Base-by-base conservation (phyloP, 2,888 invertebrate genomes). In the Cephus pulcher region DNA sequence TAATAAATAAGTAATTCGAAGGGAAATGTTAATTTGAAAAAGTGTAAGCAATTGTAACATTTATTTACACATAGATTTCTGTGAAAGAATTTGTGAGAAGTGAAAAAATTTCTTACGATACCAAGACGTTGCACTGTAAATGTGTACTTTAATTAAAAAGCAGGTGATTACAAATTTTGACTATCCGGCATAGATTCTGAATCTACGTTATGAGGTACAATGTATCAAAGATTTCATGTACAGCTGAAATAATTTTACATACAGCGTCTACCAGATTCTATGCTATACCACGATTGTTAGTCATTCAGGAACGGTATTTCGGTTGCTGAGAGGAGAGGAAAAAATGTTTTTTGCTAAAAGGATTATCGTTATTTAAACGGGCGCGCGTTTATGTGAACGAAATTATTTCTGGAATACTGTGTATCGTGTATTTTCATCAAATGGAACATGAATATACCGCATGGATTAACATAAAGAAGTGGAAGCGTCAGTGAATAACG, bases 1-100 rank as follows among this genome's bases (percentile, higher is more conserved):
- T 71, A 71, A 32, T 34, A 71, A 71, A 71, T 71, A 71, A 71
- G 71, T 33, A 32, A 71, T 71, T 71, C 32, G 12, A 33, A 32
- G 32, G 71, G 71, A 34, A 32, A 32, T 33, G 34, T 71, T 71
- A 34, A 11, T 71, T 71, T 34, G 71, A 32, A 34, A 56, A 15
- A 34, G 71, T 71, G 71, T 71, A 71, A 71, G 32, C 32, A 71
- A 71, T 33, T 32, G 32, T 23, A 71, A 32, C 71, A 71, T 33
- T 32, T 32, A 71, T 12, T 30, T 70, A 35, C 23, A 56, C 56
- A 56, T 23, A 56, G 6, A 23, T 56, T 23, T 56, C 56, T 56
- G n/a, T n/a, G n/a, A n/a, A n/a, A n/a, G n/a, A n/a, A n/a, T n/a
- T n/a, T n/a, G n/a, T n/a, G 23, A 15, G 15, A 40, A 56, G 56